Evolutionary conservation across 2,113 vertebrate genomes (phyloP), one percentile per base, ranked within the genome.

Genomic region (Serinus canaria): DNA sequence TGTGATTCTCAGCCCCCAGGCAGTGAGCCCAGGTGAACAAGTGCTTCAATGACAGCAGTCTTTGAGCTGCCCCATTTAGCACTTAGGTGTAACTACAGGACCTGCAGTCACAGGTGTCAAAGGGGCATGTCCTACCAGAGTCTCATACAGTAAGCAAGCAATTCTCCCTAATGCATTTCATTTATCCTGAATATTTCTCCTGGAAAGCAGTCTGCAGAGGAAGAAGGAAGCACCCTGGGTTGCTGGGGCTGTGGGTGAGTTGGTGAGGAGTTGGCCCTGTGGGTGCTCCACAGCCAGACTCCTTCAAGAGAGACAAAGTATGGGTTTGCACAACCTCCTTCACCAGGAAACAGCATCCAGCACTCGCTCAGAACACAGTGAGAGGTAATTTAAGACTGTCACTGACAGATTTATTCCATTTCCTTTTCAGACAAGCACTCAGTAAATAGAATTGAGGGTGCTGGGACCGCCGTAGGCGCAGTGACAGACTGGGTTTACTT

Each of bases 341-440:
- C 13, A 2, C 7, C 2, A 4, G 64, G 53, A 21, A 92, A 33
- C 2, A 3, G 37, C 9, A 6, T 13, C 39, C 52, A 63, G 64
- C 5, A 4, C 47, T 83, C 3, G 0, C 37, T 78, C 30, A 78
- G 62, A 53, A 39, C 28, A 43, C 4, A 17, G 13, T 47, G 46
- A 77, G 35, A 77, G 24, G 28, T 87, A 83, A 83, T 64, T 55
- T 55, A 77, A 83, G 56, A 41, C 66, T 68, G 13, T 44, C 31
- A 63, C 12, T 79, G 67, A 24, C 66, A 85, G 43, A 90, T 92
- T 70, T 70, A 75, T 81, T 89, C 31, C 23, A 43, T 63, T 95
- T 89, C 15, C 24, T 78, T 84, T 58, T 75, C 70, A 76, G 53
- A 70, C 43, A 88, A 86, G 49, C 15, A 0, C 28, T 87, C 53